Evolutionary conservation across 2,888 invertebrate genomes (phyloP), one percentile per base, ranked within the genome.

Genomic region (Tyria jacobaeae): DNA sequence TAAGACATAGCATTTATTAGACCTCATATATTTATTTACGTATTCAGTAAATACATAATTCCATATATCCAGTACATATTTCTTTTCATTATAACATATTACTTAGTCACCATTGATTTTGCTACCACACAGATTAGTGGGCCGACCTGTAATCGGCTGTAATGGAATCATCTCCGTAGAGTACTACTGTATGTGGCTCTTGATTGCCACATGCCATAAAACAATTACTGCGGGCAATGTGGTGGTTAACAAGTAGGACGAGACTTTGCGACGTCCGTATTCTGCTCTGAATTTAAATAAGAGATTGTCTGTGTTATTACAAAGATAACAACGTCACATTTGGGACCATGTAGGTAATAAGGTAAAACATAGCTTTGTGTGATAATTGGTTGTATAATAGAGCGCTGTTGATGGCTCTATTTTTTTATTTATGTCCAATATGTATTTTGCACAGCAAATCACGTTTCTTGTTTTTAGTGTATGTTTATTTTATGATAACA

Each of bases 171-270:
- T 59, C 47, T 51, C 47, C 47, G 25, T 56, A 60, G 39, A 50
- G 12, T 21, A 15, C 7, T 49, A 39, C 51, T 50, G 48, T 57
- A 37, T 34, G 47, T 52, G 41, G 24, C 25, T 59, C 64, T 64
- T 70, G 70, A 67, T 75, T 64, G 64, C 57, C 68, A 71, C 67
- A 75, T 67, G 75, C 57, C 64, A 68, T 75, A 64, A 73, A 73
- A 69, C 66, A 75, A 68, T 75, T 75, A 75, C 58, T 55, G 61
- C 24, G 60, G 56, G 55, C 65, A 73, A 64, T 68, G 68, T 61
- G 60, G 66, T 64, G 62, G 66, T 57, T 66, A 57, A 55, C 64
- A 67, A 60, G 53, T 41, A 25, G 53, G 56, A 12, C 15, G 47
- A 44, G 58, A 24, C 9, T 14, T 35, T 24, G 41, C 10, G 41